Evolutionary conservation across 2,888 invertebrate genomes (phyloP).

Genomic region (Salticus scenicus): DNA sequence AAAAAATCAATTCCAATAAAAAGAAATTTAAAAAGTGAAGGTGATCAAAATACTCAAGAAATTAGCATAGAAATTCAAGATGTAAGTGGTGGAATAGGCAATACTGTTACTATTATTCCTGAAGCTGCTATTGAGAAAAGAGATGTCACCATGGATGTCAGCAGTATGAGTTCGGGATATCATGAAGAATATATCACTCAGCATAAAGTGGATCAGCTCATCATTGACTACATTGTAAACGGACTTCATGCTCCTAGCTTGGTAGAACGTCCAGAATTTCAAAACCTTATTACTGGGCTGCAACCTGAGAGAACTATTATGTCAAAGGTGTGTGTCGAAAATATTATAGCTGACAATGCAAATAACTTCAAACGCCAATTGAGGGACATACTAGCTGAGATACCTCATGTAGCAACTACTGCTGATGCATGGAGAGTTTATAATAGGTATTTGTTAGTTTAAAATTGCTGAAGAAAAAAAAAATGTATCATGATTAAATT

Average conservation of each 20-base stretch:
- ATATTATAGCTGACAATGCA: constrained; percentile 13
- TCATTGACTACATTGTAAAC: background rate
- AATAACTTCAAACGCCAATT: constrained; percentile 2
- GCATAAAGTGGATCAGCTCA: background rate
- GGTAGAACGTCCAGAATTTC: background rate
- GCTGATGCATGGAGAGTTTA: constrained; percentile 20
- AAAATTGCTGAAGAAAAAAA: too few relatives aligned
- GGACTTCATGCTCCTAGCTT: background rate
- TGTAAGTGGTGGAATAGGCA: background rate
- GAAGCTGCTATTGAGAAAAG: background rate
- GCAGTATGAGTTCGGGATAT: too few relatives aligned
- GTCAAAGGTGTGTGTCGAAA: background rate
- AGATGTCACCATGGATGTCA: background rate
- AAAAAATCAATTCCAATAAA: background rate
- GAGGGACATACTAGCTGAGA: background rate
- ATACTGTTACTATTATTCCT: background rate
- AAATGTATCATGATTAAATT: too few relatives aligned
- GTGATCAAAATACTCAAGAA: background rate
- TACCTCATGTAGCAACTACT: background rate
- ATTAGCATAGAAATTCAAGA: background rate
- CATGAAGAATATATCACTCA: background rate
- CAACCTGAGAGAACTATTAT: background rate
- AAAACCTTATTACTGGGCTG: background rate
- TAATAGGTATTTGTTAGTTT: background rate
- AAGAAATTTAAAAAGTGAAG: background rate